Percentiles rank a stretch among this genome's conserved stretches.
These are phyloP conservation scores for Malurus elegans DNA, from an alignment of 2,113 vertebrate species.

Conservation along the genomic window DNA sequence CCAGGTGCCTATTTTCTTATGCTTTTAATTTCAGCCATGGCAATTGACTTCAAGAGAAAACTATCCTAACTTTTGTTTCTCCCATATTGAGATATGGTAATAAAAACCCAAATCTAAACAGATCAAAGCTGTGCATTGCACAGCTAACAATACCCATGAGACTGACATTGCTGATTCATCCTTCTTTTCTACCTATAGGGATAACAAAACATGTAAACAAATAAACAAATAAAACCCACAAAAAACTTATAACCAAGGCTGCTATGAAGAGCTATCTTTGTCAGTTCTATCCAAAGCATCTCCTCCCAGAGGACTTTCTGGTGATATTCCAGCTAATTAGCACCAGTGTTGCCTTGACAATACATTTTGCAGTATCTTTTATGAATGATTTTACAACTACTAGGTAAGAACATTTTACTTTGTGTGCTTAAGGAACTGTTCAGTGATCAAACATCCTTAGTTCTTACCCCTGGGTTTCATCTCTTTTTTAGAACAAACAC, in stretches of 20 bases:
- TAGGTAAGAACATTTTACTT: neutral
- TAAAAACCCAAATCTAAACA: neutral
- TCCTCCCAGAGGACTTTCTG: neutral
- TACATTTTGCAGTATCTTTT: neutral
- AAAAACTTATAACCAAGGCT: neutral
- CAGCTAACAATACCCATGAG: neutral
- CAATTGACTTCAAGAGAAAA: neutral
- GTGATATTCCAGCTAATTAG: neutral
- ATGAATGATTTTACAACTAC: neutral
- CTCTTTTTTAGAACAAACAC: neutral
- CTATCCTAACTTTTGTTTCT: neutral
- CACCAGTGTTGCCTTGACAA: neutral
- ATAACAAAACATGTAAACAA: neutral
- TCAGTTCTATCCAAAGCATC: neutral
- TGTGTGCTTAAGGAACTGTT: neutral
- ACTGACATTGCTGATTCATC: neutral
- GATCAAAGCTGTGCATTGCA: neutral
- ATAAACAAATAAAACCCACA: fast-evolving
- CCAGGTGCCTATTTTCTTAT: neutral
- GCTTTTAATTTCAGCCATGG: neutral
- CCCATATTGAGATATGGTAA: neutral
- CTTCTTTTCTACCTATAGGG: neutral
- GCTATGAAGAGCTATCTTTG: neutral
- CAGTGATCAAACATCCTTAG: neutral
- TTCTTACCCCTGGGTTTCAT: neutral